Conservation (phyloP, 2,797 vertebrate species). For the Diglossa cyanea region DNA sequence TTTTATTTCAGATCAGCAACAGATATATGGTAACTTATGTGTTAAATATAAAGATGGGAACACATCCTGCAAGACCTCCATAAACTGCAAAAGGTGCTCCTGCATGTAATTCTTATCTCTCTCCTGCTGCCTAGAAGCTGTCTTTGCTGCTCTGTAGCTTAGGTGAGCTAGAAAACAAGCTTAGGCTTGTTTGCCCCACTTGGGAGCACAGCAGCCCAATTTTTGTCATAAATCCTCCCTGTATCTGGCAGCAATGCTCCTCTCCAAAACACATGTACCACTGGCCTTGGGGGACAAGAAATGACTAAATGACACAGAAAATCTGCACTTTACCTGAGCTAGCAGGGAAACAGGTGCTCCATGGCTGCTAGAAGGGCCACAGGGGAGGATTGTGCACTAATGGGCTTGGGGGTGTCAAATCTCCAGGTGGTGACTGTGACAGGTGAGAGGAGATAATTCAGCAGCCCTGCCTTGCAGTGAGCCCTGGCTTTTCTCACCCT, state of each 20-base stretch:
- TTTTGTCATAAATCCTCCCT: background rate
- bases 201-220: background rate
- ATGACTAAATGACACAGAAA: background rate
- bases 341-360: background rate
- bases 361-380: background rate
- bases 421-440: background rate
- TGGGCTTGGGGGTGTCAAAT: background rate
- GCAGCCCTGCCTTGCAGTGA: background rate
- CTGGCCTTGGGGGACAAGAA: background rate
- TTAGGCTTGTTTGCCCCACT: background rate
- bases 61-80: background rate
- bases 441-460: constrained; percentile 26
- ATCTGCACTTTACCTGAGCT: background rate
- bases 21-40: background rate
- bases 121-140: background rate
- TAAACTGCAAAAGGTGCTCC: background rate
- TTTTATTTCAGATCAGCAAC: background rate
- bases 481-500: background rate
- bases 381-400: background rate
- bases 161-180: background rate
- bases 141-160: background rate
- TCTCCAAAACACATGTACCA: background rate
- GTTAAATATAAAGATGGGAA: background rate
- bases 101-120: background rate
- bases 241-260: background rate